Evolutionary conservation across 2,113 vertebrate genomes (phyloP).

Genomic region (Typhlomys cinereus): DNA sequence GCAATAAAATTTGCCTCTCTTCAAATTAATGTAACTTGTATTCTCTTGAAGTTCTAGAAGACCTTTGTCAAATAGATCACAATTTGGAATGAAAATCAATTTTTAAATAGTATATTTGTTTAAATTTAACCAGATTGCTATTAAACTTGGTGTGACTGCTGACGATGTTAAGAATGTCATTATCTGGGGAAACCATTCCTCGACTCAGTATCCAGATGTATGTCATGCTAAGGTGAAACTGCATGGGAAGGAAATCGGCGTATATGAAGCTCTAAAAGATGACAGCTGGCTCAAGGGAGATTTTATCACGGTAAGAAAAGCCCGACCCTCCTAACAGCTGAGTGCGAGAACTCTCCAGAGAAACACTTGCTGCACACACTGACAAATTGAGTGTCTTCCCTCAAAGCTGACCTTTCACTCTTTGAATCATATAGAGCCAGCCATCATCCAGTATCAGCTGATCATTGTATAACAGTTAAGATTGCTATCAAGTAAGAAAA

Average conservation of each 20-base stretch:
- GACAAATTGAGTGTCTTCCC: neutral
- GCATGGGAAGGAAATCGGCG: slow-evolving; percentile 88
- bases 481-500: neutral
- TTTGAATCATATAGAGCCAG: neutral
- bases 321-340: neutral
- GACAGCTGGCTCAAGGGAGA: slow-evolving; percentile 95
- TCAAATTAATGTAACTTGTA: neutral
- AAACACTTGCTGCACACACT: neutral
- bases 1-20: neutral
- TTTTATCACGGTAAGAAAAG: slow-evolving; percentile 93
- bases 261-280: slow-evolving; percentile 93
- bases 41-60: slow-evolving; percentile 38
- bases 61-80: slow-evolving; percentile 7
- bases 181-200: slow-evolving; percentile 99
- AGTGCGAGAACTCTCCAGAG: neutral
- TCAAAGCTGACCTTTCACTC: neutral
- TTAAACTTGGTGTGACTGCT: slow-evolving; percentile 90
- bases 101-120: slow-evolving; percentile 39
- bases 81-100: slow-evolving; percentile 32
- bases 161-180: slow-evolving; percentile 96
- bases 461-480: neutral
- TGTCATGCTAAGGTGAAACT: slow-evolving; percentile 91
- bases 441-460: neutral
- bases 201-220: slow-evolving; percentile 97
- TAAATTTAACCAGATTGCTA: slow-evolving; percentile 89